Base-by-base conservation (phyloP, 92 coral and sea anemone species). In the Paramuricea clavata region DNA sequence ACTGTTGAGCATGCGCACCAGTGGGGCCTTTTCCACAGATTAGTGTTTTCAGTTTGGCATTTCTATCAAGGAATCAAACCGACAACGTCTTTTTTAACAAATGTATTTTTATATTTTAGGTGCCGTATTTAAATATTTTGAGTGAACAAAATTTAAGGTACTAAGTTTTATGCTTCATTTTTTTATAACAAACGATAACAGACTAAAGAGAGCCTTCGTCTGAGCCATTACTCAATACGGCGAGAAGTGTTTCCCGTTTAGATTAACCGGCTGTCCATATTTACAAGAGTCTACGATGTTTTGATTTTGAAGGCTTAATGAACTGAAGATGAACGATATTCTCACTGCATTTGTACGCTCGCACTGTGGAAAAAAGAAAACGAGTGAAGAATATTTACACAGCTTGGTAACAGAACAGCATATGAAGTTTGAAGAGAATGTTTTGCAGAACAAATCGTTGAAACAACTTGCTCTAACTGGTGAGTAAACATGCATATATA, bases 381-480 rank as follows among this genome's bases (percentile, higher is more conserved):
- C 1, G 16, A 36, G 25, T 76, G 49, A 49, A 76, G 82, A 30
- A 33, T 36, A 49, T 49, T 76, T 76, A 23, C 82, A 94, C 76
- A 94, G 88, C 17, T 92, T 92, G 15, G 94, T 95, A 52, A 95
- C 98, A 67, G 65, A 76, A 23, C 79, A 86, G 8, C 98, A 95
- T 54, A 49, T 83, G 56, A 85, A 88, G 33, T 94, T 95, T 81
- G 98, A 95, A 80, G 93, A 95, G 26, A 65, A 83, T 79, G 91
- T 92, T 33, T 70, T 89, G 43, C 30, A 54, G 65, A 73, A 36
- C 30, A 35, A 47, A 7, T 62, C 27, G 43, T 28, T 60, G 28
- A 74, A 43, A 16, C 43, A 50, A 17, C 68, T 50, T 15, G 67
- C 67, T 5, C 12, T 33, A 54, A 76, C 82, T 50, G 82, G 82